Percentiles rank a stretch among this genome's conserved stretches.
Conservation (phyloP, 2,797 vertebrate genomes). For the Harpagifer antarcticus region DNA sequence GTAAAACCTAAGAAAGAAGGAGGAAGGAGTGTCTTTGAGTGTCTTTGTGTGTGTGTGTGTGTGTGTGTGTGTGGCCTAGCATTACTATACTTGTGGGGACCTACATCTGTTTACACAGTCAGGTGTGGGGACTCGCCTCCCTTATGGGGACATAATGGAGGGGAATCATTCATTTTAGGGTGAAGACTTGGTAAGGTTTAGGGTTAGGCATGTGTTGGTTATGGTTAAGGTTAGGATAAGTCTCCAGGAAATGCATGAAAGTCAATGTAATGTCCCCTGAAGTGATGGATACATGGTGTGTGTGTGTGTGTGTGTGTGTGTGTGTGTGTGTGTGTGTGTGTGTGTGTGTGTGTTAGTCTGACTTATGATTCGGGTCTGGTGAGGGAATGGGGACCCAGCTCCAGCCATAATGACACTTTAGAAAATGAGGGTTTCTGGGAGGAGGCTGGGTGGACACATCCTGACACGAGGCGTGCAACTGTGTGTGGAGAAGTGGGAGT, state of each 20-base stretch:
- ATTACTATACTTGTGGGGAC: no score
- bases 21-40: background rate
- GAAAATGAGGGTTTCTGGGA: conserved; percentile 43
- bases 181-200: no score
- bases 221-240: no score
- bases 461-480: conserved; percentile 25
- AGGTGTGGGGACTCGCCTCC: no score
- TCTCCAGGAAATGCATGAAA: no score
- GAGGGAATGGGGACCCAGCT: conserved; percentile 38
- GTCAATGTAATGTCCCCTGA: no score
- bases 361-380: conserved; percentile 24
- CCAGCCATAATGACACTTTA: conserved; percentile 62
- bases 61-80: no score
- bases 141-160: no score
- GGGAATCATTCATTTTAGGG: no score
- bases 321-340: conserved; percentile 9
- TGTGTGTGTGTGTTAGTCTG: conserved; percentile 11
- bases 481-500: conserved; percentile 54
- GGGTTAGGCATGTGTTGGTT: no score
- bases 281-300: background rate
- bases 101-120: no score
- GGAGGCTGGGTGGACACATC: conserved; percentile 43
- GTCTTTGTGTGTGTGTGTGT: no score
- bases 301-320: conserved; percentile 11
- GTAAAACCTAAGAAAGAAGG: conserved; percentile 11